Conservation (phyloP, 2,113 vertebrate species). For the Phrynosoma blainvillii region DNA sequence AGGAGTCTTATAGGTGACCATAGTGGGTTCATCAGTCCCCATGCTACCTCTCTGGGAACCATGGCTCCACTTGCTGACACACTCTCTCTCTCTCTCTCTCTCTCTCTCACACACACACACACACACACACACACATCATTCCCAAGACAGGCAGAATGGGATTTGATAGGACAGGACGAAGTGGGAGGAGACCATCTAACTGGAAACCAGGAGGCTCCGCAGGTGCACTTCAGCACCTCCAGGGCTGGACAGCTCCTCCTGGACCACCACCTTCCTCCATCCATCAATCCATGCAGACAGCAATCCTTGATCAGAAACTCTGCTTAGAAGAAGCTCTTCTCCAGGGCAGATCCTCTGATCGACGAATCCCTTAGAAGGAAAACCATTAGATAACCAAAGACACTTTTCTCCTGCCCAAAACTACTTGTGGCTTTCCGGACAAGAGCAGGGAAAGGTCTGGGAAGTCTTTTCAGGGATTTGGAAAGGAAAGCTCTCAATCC, state of each 20-base stretch:
- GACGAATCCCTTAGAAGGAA: background rate
- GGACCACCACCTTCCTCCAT: too few species aligned
- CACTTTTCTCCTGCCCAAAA: background rate
- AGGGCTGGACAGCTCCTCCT: background rate
- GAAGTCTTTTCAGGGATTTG: background rate
- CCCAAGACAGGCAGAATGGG: background rate
- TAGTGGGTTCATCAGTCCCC: background rate
- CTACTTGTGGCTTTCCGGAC: background rate
- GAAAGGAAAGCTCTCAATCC: too few species aligned
- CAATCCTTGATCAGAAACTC: too few species aligned
- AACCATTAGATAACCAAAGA: background rate
- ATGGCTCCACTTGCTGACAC: background rate
- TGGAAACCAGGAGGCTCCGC: background rate
- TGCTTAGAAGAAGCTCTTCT: too few species aligned
- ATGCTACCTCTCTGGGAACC: background rate
- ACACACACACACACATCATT: background rate
- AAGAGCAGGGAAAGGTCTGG: background rate
- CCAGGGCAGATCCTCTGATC: too few species aligned
- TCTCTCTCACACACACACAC: too few species aligned
- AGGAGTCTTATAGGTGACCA: background rate
- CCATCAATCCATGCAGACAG: too few species aligned
- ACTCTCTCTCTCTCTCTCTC: too few species aligned
- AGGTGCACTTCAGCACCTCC: conserved; percentile 13
- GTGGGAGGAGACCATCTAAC: background rate
- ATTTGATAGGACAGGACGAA: background rate